Evolutionary conservation across 2,888 invertebrate genomes (phyloP).

Genomic region (Aphidoletes aphidimyza): DNA sequence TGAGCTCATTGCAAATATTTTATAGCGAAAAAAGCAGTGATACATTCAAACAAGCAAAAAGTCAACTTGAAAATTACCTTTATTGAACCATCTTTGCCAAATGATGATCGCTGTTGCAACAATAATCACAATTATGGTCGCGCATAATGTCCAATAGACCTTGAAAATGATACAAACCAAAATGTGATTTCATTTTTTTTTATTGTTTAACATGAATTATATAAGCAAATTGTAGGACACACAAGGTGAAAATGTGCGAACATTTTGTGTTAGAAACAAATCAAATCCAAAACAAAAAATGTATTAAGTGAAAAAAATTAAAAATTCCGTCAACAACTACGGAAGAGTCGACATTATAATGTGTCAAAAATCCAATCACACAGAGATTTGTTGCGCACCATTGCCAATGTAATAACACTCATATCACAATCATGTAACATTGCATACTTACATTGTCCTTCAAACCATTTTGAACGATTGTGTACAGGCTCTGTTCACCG

Average conservation of each 20-base stretch:
- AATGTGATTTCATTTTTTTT: too few relatives aligned
- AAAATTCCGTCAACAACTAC: neutral
- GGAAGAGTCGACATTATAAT: neutral
- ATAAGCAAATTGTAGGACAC: neutral
- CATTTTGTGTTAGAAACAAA: too few relatives aligned
- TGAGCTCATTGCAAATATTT: neutral
- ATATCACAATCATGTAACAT: neutral
- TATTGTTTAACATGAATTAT: neutral
- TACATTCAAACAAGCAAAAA: neutral
- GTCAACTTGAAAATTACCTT: neutral
- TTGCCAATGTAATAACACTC: neutral
- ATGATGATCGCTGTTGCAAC: neutral
- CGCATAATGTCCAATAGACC: conserved; percentile 30
- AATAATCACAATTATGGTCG: neutral
- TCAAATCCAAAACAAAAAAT: too few relatives aligned
- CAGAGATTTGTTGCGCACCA: conserved; percentile 13
- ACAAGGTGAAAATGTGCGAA: too few relatives aligned
- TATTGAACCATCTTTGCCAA: conserved; percentile 16
- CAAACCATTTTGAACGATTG: conserved; percentile 36
- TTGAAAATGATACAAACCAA: neutral
- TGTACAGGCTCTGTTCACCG: neutral
- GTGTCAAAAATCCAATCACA: too few relatives aligned
- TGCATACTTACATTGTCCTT: conserved; percentile 28
- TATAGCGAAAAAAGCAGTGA: neutral
- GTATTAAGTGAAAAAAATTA: too few relatives aligned